Base-by-base conservation (phyloP, 2,113 vertebrate genomes). In the Callopanchax toddi region DNA sequence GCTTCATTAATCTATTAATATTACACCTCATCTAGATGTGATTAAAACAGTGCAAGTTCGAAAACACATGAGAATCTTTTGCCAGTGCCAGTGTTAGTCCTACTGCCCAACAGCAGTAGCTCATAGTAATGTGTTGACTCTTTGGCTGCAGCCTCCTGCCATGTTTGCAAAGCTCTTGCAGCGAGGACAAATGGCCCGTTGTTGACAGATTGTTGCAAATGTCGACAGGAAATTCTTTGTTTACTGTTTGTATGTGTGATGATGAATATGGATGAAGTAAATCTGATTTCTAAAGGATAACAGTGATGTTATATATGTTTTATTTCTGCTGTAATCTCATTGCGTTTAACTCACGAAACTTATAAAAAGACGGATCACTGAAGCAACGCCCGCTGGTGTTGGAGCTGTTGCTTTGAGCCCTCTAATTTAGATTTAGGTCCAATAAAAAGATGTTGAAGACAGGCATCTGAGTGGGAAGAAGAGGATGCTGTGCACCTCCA, bases 111-210 rank as follows among this genome's bases (percentile, higher is more conserved):
- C 36, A 32, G 4, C 20, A 23, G 65, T 60, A 45, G 51, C 67
- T 45, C 43, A 39, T 72, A 62, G 53, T 61, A 39, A 46, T 71
- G 49, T 82, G 73, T 71, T 74, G 76, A 74, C 64, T 64, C 57
- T 32, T 49, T 51, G 69, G 60, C 43, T 37, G 42, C 66, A 29
- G 49, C 62, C 50, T 80, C 37, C 15, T 44, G 74, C 26, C 67
- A 40, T 54, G 64, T 76, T 40, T 66, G 22, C 40, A 45, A 15
- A 22, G 66, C 66, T 60, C 71, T 67, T 17, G 17, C 22, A 0
- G 45, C 53, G 59, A 65, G 59, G 22, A 62, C 46, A 74, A 66
- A 76, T 37, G 36, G 11, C 4, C 36, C 36, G 36, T 23, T 51
- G 45, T 45, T 55, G 63, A 70, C 60, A 11, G 71, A 64, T 67